A percentile compares a stretch with the other conserved stretches of the same genome.
phyloP scores from a whole-genome alignment of 2,113 vertebrate species.

The Delphinus delphis region DNA sequence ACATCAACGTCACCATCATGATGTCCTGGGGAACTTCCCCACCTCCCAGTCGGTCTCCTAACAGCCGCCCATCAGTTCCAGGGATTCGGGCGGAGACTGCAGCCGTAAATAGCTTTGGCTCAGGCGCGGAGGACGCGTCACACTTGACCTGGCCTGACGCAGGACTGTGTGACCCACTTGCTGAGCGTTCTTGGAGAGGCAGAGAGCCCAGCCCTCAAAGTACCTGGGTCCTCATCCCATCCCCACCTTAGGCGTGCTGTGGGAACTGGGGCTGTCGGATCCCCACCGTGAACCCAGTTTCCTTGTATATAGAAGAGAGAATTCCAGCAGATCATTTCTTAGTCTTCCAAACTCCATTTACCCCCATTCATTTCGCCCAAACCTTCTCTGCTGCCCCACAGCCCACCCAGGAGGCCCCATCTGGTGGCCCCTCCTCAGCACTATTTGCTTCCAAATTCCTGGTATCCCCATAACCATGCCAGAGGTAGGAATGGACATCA shows the following conservation, averaged over 20 bases:
- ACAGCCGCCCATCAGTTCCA: not conserved
- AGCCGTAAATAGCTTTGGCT: slow-evolving; percentile 19
- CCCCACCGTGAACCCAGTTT: not conserved
- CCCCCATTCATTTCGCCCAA: not conserved
- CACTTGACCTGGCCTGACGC: not conserved
- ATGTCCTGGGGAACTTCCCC: not conserved
- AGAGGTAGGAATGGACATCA: not conserved
- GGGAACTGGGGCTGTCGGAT: accelerated
- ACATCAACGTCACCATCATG: accelerated
- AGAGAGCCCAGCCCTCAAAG: not conserved
- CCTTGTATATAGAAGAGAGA: not conserved
- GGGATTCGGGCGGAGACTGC: not conserved
- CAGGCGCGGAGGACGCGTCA: not conserved
- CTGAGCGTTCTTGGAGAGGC: not conserved
- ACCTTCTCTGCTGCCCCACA: not conserved
- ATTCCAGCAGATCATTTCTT: not conserved
- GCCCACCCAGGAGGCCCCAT: not conserved
- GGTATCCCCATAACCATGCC: not conserved
- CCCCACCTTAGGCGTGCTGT: not conserved
- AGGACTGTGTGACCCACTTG: not conserved
- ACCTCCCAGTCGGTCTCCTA: not conserved
- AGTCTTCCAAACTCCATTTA: not conserved
- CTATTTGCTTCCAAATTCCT: not conserved
- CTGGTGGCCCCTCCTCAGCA: not conserved
- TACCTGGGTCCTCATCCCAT: not conserved